A percentile compares a stretch with the other conserved stretches of the same genome.
Conservation (phyloP, 2,888 invertebrate genomes). For the Tetragonula carbonaria region DNA sequence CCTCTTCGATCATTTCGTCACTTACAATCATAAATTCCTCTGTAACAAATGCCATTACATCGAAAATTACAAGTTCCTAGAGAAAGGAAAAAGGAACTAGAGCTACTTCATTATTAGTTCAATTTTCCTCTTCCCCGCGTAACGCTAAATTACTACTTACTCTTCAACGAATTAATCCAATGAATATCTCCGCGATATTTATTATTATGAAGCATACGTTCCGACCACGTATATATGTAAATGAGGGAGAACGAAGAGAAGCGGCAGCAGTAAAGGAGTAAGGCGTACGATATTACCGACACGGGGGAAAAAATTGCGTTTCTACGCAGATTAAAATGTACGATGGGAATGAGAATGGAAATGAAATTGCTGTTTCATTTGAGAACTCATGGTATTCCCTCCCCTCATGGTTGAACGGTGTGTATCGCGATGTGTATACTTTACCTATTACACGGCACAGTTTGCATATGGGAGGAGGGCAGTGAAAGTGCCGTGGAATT, state of each 20-base stretch:
- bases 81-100: no score
- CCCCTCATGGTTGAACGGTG: constrained; percentile 1
- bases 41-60: no score
- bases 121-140: no score
- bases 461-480: background rate
- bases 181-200: no score
- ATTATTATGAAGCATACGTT: no score
- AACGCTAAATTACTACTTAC: no score
- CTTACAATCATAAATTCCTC: no score
- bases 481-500: background rate
- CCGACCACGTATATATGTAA: background rate
- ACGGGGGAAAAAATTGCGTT: constrained; percentile 33
- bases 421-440: background rate
- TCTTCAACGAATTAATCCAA: no score
- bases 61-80: no score
- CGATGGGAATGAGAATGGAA: constrained; percentile 32
- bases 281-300: constrained; percentile 34
- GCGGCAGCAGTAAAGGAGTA: constrained; percentile 3
- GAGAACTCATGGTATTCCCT: constrained; percentile 16
- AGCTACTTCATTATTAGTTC: no score
- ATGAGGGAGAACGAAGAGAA: constrained; percentile 3
- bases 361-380: constrained; percentile 36
- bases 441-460: background rate
- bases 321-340: constrained; percentile 37
- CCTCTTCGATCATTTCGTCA: no score